Percentiles rank a stretch among this genome's conserved stretches.
These are phyloP conservation scores for Tragelaphus buxtoni DNA, from an alignment of 2,113 vertebrate genomes.

Conservation along the genomic window DNA sequence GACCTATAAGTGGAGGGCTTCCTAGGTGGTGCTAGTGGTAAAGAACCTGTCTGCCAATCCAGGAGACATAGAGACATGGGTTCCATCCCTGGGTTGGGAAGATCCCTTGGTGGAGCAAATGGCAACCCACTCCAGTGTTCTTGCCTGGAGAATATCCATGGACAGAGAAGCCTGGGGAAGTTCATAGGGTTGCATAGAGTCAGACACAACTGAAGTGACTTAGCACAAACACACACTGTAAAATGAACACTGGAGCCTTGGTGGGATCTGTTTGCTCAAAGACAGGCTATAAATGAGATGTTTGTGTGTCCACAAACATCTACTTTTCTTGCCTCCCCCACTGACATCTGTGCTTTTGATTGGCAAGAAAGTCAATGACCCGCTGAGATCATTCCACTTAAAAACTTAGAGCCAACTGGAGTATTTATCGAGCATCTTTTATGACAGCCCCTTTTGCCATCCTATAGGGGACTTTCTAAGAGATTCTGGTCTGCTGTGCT, in stretches of 20 bases:
- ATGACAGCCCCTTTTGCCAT: not conserved
- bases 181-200: not conserved
- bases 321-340: not conserved
- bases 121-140: not conserved
- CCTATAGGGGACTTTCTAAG: not conserved
- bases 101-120: fast-evolving
- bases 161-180: not conserved
- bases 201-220: not conserved
- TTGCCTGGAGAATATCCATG: not conserved
- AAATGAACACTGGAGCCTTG: not conserved
- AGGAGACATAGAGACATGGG: not conserved
- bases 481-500: not conserved
- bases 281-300: not conserved
- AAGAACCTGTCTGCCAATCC: not conserved
- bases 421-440: not conserved
- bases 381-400: not conserved
- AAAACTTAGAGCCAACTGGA: not conserved
- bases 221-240: not conserved
- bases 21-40: not conserved
- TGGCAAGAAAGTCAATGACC: not conserved
- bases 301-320: not conserved
- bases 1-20: not conserved
- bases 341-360: not conserved
- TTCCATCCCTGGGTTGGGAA: not conserved
- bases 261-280: not conserved